Base-by-base conservation (phyloP, 1,140 invertebrate genomes). In the Ganaspis sp. region DNA sequence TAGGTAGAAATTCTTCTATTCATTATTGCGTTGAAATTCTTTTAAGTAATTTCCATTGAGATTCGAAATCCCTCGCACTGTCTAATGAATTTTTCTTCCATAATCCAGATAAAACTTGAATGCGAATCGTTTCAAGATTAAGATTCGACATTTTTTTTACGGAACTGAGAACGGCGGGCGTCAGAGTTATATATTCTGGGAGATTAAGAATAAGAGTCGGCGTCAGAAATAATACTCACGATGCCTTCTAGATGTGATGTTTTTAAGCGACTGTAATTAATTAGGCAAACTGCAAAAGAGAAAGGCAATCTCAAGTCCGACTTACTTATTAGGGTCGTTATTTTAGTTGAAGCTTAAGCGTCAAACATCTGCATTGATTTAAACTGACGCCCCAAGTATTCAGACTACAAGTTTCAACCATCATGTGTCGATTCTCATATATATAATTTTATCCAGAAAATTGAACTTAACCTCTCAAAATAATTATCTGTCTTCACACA, bases 241-340 rank as follows among this genome's bases (percentile, higher is more conserved):
- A 49, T 49, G 23, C 26, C 58, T 64, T 64, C 58, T 34, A 64
- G 58, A 64, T 34, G 23, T 15, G 12, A 29, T 29, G 58, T 26
- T 64, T 34, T 64, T 15, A 29, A 64, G 58, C 58, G 58, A 64
- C 4, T 29, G 79, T 83, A 81, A 84, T 84, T 84, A 84, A 84
- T 84, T 83, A 83, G 79, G 80, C 73, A 78, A n/a, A n/a, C 83
- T 49, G 17, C 34, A 49, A 64, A 77, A 76, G 79, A 82, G 79
- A 82, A 82, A 82, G 79, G 81, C 74, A 76, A 76, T 77, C 69
- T 73, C 58, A 42, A 77, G 40, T 23, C 53, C 17, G 58, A 29
- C 26, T 42, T 70, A 72, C 78, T 84, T 77, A 73, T 74, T 74
- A 73, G 72, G 70, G 58, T 70, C 76, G 76, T 73, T 77, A 73